These are phyloP conservation scores for Lophotis ruficrista DNA, from an alignment of 2,113 vertebrate genomes.

Conservation along the genomic window DNA sequence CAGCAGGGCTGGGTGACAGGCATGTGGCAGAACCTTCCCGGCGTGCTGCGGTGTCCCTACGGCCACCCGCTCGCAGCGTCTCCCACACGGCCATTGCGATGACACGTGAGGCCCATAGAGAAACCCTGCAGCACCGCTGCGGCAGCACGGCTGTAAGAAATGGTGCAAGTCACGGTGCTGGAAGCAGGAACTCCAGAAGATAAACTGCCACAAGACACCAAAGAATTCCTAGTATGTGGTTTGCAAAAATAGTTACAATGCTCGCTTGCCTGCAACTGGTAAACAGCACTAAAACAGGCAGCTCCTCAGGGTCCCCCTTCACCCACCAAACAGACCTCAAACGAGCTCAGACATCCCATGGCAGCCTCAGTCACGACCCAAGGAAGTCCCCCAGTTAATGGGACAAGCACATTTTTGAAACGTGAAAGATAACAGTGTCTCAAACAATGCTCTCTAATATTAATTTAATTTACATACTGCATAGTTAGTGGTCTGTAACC, in stretches of 20 bases:
- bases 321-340: background rate
- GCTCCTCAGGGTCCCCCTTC: background rate
- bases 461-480: background rate
- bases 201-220: background rate
- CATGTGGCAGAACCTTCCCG: rapidly evolving
- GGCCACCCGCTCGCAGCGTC: rapidly evolving
- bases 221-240: background rate
- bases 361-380: background rate
- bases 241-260: background rate
- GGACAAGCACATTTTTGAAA: background rate
- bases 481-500: background rate
- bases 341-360: background rate
- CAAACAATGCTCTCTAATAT: background rate
- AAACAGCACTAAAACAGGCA: background rate
- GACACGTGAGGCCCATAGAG: rapidly evolving
- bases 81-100: rapidly evolving
- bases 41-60: rapidly evolving
- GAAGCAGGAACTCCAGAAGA: background rate
- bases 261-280: background rate
- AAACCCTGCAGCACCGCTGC: background rate
- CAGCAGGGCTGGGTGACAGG: background rate
- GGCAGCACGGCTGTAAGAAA: background rate
- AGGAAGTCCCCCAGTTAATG: background rate
- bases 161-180: background rate
- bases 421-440: background rate